Evolutionary conservation across 92 coral and sea anemone species (phyloP).

Genomic region (Actinostola sp.): DNA sequence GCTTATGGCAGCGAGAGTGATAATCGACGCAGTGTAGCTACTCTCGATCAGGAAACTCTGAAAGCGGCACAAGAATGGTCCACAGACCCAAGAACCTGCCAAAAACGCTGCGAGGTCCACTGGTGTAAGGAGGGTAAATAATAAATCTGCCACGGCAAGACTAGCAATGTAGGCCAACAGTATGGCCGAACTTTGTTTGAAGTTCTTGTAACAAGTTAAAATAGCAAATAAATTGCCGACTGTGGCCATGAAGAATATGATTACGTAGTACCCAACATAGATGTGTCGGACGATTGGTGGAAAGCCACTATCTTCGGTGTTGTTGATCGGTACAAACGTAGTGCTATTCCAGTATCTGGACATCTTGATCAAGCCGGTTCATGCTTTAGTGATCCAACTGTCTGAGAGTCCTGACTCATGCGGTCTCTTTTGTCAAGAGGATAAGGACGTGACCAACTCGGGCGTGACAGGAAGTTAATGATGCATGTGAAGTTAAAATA

Average conservation of each 20-base stretch:
- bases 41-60: slow-evolving; percentile 82
- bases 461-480: slow-evolving; percentile 7
- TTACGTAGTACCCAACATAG: slow-evolving; percentile 53
- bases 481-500: not conserved
- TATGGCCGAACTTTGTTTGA: slow-evolving; percentile 53
- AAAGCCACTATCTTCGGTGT: slow-evolving; percentile 22
- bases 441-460: not conserved
- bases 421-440: too few species aligned
- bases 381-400: not conserved
- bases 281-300: slow-evolving; percentile 28
- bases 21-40: slow-evolving; percentile 74
- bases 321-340: too few species aligned
- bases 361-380: not conserved
- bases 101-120: slow-evolving; percentile 70
- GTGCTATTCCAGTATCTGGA: not conserved
- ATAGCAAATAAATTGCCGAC: slow-evolving; percentile 76
- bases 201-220: slow-evolving; percentile 77
- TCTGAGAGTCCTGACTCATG: too few species aligned
- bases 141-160: slow-evolving; percentile 69
- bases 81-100: slow-evolving; percentile 74
- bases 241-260: slow-evolving; percentile 53
- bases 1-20: slow-evolving; percentile 80
- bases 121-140: slow-evolving; percentile 74
- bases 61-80: slow-evolving; percentile 58
- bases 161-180: slow-evolving; percentile 81